Base-by-base conservation (phyloP, 1,140 invertebrate species). In the Cydia amplana region DNA sequence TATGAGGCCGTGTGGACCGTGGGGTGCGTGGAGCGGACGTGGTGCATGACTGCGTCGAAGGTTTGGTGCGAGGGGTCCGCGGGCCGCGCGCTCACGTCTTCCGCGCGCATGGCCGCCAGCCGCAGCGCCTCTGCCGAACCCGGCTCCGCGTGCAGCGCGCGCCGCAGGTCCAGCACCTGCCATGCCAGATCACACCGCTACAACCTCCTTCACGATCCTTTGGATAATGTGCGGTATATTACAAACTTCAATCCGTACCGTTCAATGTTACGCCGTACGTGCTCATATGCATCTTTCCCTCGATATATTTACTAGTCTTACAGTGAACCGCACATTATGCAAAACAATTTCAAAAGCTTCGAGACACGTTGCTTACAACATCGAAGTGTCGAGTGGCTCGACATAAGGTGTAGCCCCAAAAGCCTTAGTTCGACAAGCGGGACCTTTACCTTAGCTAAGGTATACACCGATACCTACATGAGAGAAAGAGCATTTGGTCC, bases 101-200 rank as follows among this genome's bases (percentile, higher is more conserved):
- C 90, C 74, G 90, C 87, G 77, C 94, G 90, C 87, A 94, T 91
- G 78, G 90, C 84, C 74, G 91, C 87, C 88, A 93, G 85, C 82
- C 92, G 85, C 85, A 93, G 87, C 85, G 92, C 87, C 86, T 93
- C 93, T 79, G 93, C 90, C 74, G 93, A 92, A 74, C 92, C 91
- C 28, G 94, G 94, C 89, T 95, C 94, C 74, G 94, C 94, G 89
- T 95, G 95, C 85, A 95, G 93, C 82, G 94, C 94, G 87, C 94
- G 93, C 92, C 94, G 94, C 85, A 95, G 92, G 93, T 95, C 95
- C 93, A 95, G 93, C 90, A 95, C 95, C 95, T 95, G 85, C 84
- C 93, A 91, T 95, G 85, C 84, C 93, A 91, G 82, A 82, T 89
- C 87, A 23, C 67, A 74, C 85, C 89, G 85, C 79, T 80, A 79